A percentile compares a stretch with the other conserved stretches of the same genome.
Evolutionary conservation across 1,140 invertebrate species (phyloP).

Genomic region (Penaeus japonicus): DNA sequence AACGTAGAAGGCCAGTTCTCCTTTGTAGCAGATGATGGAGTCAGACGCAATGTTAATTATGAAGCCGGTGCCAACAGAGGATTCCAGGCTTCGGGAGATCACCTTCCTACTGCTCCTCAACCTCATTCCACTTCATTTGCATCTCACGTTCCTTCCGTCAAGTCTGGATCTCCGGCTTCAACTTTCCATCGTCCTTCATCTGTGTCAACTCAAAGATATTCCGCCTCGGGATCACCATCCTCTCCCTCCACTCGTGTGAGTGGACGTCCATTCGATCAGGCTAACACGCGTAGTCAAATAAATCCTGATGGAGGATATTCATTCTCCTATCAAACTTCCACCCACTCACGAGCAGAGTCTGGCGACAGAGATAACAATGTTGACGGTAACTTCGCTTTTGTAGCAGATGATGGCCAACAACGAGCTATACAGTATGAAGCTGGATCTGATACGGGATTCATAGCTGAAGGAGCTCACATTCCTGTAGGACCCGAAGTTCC

Average conservation of each 20-base stretch:
- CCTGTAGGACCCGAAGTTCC: conserved; percentile 56
- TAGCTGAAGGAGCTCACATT: conserved; percentile 56
- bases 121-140: not conserved
- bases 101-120: conserved; percentile 32
- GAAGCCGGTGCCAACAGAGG: conserved; percentile 46
- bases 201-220: no score
- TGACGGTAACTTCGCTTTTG: no score
- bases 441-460: conserved; percentile 56
- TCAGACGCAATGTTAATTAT: conserved; percentile 35
- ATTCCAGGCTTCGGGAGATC: conserved; percentile 49
- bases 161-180: no score
- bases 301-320: conserved; percentile 42
- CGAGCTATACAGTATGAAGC: conserved; percentile 48
- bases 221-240: no score
- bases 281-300: not conserved
- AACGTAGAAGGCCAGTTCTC: conserved; percentile 52
- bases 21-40: conserved; percentile 54
- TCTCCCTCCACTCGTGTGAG: no score
- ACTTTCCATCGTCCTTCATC: not conserved
- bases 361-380: conserved; percentile 34
- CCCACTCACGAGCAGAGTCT: conserved; percentile 32
- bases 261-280: no score
- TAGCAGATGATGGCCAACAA: conserved; percentile 37
- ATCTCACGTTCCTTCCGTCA: not conserved
- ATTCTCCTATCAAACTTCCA: conserved; percentile 31